phyloP scores from a whole-genome alignment of 2,888 invertebrate species.

The Stratiomys singularior region DNA sequence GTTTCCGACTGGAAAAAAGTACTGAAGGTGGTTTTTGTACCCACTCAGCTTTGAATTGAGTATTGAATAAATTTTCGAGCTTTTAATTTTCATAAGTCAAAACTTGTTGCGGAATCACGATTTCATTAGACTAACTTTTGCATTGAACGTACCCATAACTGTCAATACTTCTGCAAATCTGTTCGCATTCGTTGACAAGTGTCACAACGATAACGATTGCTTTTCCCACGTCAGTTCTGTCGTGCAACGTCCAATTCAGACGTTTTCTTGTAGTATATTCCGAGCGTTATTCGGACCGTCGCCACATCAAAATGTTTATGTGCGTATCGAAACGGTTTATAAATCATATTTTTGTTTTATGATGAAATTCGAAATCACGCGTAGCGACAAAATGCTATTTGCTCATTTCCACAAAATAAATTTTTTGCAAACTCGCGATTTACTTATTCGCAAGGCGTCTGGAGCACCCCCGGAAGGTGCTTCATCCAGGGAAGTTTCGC shows the following conservation, averaged over 20 bases:
- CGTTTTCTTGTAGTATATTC: not conserved
- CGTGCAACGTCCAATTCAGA: too few relatives aligned
- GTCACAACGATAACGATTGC: not conserved
- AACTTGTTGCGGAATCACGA: too few relatives aligned
- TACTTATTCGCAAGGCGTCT: not conserved
- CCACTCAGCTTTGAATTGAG: too few relatives aligned
- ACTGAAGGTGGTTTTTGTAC: too few relatives aligned
- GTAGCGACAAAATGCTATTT: constrained; percentile 26
- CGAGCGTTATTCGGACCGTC: not conserved
- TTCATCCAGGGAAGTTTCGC: not conserved
- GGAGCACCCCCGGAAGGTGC: not conserved
- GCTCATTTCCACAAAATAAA: constrained; percentile 15
- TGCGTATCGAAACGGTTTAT: not conserved
- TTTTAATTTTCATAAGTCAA: too few relatives aligned
- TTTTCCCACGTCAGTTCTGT: constrained; percentile 29
- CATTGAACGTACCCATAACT: constrained; percentile 8
- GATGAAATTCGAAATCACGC: constrained; percentile 13
- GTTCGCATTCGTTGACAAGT: not conserved
- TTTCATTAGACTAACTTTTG: too few relatives aligned
- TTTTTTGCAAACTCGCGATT: not conserved
- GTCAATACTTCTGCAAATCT: too few relatives aligned
- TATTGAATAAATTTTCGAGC: too few relatives aligned
- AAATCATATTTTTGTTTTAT: not conserved
- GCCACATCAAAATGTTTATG: not conserved
- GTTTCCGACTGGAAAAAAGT: too few relatives aligned